phyloP scores from a whole-genome alignment of 2,888 invertebrate genomes.

The Mamestra brassicae region DNA sequence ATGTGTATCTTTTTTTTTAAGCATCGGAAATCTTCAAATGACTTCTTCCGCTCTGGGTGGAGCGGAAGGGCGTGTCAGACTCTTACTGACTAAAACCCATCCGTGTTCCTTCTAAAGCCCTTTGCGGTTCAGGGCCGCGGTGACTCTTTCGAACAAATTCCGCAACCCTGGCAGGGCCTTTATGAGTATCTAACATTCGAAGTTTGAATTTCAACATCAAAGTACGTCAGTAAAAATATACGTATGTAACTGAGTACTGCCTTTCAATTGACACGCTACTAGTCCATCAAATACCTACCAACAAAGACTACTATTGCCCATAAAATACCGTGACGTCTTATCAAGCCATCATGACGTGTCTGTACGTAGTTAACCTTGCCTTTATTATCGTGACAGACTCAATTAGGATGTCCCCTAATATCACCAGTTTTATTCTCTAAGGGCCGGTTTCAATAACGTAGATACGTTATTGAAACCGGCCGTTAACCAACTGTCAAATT shows the following conservation, averaged over 20 bases:
- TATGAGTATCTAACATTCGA: background rate
- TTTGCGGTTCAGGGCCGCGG: no score
- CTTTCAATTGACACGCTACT: background rate
- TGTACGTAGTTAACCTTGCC: slow-evolving; percentile 31
- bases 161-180: no score
- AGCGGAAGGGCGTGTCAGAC: no score
- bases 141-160: no score
- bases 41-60: no score
- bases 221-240: background rate
- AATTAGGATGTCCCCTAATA: slow-evolving; percentile 13
- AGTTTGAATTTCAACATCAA: background rate
- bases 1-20: background rate
- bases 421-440: background rate
- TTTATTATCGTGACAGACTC: slow-evolving; percentile 2
- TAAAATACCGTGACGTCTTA: slow-evolving; percentile 33
- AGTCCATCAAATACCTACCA: slow-evolving; percentile 5
- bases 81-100: no score
- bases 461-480: no score
- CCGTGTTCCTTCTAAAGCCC: no score
- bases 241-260: background rate
- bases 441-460: no score
- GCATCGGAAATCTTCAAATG: no score
- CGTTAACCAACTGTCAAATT: no score
- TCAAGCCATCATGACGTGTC: slow-evolving; percentile 29
- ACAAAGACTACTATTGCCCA: background rate